Conservation (phyloP, 2,113 vertebrate genomes). For the Campylomormyrus numenius region DNA sequence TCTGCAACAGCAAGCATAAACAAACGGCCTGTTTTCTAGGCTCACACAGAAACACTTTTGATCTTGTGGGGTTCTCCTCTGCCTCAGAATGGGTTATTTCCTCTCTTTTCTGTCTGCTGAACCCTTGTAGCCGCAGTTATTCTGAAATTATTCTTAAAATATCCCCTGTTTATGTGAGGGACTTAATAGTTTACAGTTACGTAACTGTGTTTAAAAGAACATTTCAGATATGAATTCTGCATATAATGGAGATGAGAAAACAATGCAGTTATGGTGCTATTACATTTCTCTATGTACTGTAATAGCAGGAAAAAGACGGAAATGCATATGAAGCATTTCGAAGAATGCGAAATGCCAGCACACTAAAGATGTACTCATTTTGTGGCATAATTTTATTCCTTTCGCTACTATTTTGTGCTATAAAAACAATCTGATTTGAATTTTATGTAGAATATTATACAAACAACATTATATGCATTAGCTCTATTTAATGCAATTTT, state of each 20-base stretch:
- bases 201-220: background rate
- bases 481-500: background rate
- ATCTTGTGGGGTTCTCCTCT: slow-evolving; percentile 27
- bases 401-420: background rate
- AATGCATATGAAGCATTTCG: background rate
- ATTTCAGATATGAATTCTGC: background rate
- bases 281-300: background rate
- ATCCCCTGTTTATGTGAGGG: slow-evolving; percentile 2
- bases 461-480: background rate
- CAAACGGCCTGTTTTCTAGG: slow-evolving; percentile 45
- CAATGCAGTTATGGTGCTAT: background rate
- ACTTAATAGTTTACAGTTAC: slow-evolving; percentile 6
- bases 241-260: background rate
- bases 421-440: background rate
- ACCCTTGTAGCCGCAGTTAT: background rate
- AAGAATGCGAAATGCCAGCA: background rate
- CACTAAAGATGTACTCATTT: background rate
- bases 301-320: background rate
- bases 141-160: background rate
- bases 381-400: background rate
- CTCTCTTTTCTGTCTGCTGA: background rate
- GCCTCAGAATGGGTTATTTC: slow-evolving; percentile 16
- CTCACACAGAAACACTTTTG: slow-evolving; percentile 18
- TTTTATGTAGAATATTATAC: background rate
- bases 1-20: slow-evolving; percentile 47